These are phyloP conservation scores for Ceratoteleas bidentatus DNA, from an alignment of 1,140 invertebrate species.

Conservation along the genomic window DNA sequence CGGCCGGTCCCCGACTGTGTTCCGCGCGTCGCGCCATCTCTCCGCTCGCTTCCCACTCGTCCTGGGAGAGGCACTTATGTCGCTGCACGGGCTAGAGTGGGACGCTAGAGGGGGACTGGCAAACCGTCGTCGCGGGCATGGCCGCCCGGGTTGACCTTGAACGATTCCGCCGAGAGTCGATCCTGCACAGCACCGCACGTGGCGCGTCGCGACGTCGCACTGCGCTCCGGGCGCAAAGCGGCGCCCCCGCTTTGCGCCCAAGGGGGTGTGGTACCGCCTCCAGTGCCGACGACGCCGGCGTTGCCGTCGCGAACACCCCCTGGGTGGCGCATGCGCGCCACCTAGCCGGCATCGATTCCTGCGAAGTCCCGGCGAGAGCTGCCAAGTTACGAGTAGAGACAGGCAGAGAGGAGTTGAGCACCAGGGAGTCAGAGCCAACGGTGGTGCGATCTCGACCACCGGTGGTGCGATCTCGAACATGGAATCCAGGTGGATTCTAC, in stretches of 20 bases:
- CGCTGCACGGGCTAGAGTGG: slow-evolving; percentile 3
- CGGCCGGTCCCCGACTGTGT: slow-evolving; percentile 27
- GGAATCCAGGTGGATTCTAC: too few relatives aligned
- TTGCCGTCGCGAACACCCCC: too few relatives aligned
- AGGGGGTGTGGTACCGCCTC: slow-evolving; percentile 79
- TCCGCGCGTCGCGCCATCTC: slow-evolving; percentile 52
- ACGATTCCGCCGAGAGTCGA: slow-evolving; percentile 26
- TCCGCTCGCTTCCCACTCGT: slow-evolving; percentile 29
- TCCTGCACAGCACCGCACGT: slow-evolving; percentile 75
- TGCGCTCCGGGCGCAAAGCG: slow-evolving; percentile 78
- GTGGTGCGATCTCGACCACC: too few relatives aligned
- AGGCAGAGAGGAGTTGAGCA: too few relatives aligned
- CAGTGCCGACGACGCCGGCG: slow-evolving; percentile 76
- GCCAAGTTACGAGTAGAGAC: too few relatives aligned
- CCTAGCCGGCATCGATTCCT: too few relatives aligned
- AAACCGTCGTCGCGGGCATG: not conserved
- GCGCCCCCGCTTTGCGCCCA: slow-evolving; percentile 70
- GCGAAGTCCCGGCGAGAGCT: too few relatives aligned
- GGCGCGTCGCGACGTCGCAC: slow-evolving; percentile 81
- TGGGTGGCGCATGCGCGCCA: too few relatives aligned
- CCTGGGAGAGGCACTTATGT: not conserved
- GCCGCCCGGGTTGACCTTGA: slow-evolving; percentile 12
- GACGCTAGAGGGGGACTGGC: too few relatives aligned
- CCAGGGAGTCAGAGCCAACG: too few relatives aligned
- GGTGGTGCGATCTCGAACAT: too few relatives aligned